phyloP scores from a whole-genome alignment of 2,797 vertebrate species.

The Pangasius mekongensis region DNA sequence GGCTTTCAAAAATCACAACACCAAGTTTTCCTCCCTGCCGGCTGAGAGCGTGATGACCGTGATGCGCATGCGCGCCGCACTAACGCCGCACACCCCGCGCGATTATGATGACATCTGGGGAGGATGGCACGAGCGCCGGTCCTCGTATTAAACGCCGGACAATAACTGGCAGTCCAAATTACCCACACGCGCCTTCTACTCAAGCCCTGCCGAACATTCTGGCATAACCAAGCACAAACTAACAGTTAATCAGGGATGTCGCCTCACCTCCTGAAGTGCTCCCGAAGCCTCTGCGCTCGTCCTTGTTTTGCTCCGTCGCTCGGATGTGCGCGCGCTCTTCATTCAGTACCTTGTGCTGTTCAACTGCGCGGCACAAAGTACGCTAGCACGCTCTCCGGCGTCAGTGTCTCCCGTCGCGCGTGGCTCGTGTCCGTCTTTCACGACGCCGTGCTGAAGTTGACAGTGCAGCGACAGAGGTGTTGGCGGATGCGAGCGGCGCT shows the following conservation, averaged over 20 bases:
- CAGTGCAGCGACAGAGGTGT: constrained; percentile 16
- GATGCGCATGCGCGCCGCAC: constrained; percentile 69
- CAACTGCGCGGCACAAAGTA: constrained; percentile 64
- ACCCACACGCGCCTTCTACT: constrained; percentile 53
- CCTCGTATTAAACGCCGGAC: constrained; percentile 55
- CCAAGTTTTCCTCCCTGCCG: constrained; percentile 57
- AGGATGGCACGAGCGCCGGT: constrained; percentile 59
- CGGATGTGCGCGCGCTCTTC: constrained; percentile 67
- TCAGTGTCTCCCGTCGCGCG: background rate
- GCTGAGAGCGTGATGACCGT: constrained; percentile 20
- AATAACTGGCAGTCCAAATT: constrained; percentile 32
- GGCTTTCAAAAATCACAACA: constrained; percentile 49
- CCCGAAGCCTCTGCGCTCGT: constrained; percentile 63
- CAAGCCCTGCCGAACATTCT: background rate
- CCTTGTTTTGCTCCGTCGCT: constrained; percentile 69
- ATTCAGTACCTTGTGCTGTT: constrained; percentile 66
- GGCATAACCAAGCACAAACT: constrained; percentile 2
- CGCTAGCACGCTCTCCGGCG: constrained; percentile 38
- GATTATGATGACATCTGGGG: constrained; percentile 60
- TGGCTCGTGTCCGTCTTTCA: constrained; percentile 54
- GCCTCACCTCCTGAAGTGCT: constrained; percentile 72
- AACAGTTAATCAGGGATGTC: constrained; percentile 40
- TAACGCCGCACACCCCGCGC: constrained; percentile 61
- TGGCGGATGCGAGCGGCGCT: constrained; percentile 51
- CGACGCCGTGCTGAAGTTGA: constrained; percentile 63